phyloP scores from a whole-genome alignment of 2,113 vertebrate genomes.

The Coptodon bakossiorum region DNA sequence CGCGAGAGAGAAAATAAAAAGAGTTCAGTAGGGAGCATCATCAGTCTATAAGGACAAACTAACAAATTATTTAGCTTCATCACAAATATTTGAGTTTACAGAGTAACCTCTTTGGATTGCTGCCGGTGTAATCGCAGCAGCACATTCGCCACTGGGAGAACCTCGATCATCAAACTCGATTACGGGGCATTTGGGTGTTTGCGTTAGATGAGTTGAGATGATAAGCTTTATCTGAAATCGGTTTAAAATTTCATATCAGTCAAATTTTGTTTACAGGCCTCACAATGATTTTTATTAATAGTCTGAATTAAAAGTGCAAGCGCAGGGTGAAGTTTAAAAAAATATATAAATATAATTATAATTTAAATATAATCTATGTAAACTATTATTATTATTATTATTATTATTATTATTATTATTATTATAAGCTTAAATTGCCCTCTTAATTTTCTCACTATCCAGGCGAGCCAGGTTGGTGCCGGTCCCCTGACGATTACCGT shows the following conservation, averaged over 20 bases:
- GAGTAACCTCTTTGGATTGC: not conserved
- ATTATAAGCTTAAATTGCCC: conserved; percentile 9
- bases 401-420: too few species aligned
- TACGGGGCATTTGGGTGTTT: conserved; percentile 6
- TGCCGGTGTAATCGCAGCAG: not conserved
- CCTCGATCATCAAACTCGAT: not conserved
- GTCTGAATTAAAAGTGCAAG: not conserved
- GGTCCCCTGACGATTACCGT: conserved; percentile 45
- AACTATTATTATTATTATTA: not conserved
- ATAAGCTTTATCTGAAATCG: conserved; percentile 39
- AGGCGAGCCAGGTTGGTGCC: not conserved
- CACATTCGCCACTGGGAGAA: not conserved
- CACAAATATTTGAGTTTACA: not conserved
- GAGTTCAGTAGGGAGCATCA: not conserved
- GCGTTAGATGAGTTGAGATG: conserved; percentile 22
- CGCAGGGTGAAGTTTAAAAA: not conserved
- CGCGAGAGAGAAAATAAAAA: not conserved
- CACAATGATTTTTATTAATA: not conserved
- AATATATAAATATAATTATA: not conserved
- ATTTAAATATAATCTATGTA: not conserved
- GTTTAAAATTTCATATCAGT: conserved; percentile 32
- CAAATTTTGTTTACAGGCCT: conserved; percentile 8
- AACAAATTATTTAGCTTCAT: not conserved
- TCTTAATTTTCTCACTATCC: conserved; percentile 37
- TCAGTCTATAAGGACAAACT: not conserved